Evolutionary conservation across 1,140 invertebrate genomes (phyloP).

Genomic region (Xylocopa sonorina): DNA sequence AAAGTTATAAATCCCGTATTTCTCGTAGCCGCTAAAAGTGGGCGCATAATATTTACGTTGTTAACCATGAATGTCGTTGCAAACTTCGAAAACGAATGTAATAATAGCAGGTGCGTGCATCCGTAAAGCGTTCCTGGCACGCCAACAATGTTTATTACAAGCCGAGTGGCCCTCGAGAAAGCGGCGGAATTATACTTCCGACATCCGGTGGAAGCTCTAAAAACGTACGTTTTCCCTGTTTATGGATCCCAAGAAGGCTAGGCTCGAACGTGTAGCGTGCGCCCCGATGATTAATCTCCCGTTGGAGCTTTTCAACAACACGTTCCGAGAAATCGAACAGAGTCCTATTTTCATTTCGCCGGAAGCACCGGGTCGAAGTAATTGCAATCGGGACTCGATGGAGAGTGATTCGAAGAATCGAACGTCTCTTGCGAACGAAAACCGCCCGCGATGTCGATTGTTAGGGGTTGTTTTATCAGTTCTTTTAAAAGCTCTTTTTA

Average conservation of each 20-base stretch:
- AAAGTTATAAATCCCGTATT: no score
- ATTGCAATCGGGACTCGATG: neutral
- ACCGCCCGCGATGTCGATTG: neutral
- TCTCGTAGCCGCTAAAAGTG: no score
- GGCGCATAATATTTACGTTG: no score
- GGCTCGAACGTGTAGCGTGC: neutral
- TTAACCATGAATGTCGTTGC: no score
- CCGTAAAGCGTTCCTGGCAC: neutral
- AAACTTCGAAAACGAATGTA: no score
- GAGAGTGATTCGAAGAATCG: neutral
- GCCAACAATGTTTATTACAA: neutral
- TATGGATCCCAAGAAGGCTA: neutral
- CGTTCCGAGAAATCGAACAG: slow-evolving; percentile 8
- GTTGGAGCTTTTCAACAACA: neutral
- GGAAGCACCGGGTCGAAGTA: neutral
- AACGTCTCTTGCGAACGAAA: neutral
- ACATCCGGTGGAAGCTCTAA: neutral
- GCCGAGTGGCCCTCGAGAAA: neutral
- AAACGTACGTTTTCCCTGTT: neutral
- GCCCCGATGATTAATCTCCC: slow-evolving; percentile 7
- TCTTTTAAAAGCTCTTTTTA: no score
- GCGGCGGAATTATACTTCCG: slow-evolving; percentile 6
- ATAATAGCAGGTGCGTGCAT: neutral
- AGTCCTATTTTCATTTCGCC: slow-evolving; percentile 13
- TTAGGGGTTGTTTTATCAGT: no score